These are phyloP conservation scores for Drosophila nigrodunni DNA, from an alignment of 1,140 invertebrate species.

Conservation along the genomic window DNA sequence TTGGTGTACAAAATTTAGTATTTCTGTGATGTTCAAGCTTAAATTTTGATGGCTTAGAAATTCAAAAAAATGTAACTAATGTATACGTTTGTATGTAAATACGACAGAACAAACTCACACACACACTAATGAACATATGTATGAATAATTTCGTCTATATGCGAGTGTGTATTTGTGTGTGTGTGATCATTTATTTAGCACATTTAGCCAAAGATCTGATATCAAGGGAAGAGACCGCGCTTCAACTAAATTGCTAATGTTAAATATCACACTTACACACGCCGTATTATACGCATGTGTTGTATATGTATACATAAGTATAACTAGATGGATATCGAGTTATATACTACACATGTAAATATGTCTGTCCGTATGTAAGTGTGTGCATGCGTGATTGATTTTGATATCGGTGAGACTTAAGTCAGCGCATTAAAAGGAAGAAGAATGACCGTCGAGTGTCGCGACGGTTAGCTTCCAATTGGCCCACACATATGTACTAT, in stretches of 20 bases:
- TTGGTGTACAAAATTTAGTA: neutral
- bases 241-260: neutral
- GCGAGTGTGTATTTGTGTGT: neutral
- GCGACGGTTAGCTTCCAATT: neutral
- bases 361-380: neutral
- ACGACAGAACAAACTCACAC: no score
- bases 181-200: neutral
- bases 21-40: neutral
- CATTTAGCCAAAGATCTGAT: neutral
- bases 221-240: neutral
- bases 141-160: neutral
- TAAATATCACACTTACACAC: neutral
- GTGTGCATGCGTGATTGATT: neutral
- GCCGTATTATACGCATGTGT: neutral
- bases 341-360: neutral
- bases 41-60: no score
- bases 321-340: neutral
- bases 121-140: neutral
- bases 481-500: conserved; percentile 8
- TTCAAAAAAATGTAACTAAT: no score
- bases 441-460: neutral
- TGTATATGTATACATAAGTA: neutral
- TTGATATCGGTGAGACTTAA: neutral
- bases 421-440: neutral
- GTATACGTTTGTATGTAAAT: no score